phyloP scores from a whole-genome alignment of 2,113 vertebrate genomes.

The Tetrax tetrax region DNA sequence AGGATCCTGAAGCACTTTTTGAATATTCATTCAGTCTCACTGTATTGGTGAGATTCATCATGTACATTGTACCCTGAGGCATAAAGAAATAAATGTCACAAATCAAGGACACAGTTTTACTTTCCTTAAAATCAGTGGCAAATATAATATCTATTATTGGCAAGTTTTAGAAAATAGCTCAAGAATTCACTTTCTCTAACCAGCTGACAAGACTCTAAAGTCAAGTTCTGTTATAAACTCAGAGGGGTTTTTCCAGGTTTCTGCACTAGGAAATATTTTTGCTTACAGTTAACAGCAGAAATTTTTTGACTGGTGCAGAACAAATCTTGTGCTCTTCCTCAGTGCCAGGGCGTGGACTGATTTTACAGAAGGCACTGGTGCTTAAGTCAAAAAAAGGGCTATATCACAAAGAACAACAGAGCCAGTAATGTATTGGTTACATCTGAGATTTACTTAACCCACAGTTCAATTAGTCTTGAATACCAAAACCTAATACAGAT shows the following conservation, averaged over 20 bases:
- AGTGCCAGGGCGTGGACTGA: not conserved
- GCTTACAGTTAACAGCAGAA: not conserved
- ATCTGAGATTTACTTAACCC: not conserved
- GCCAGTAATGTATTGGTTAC: not conserved
- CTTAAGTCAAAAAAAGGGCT: not conserved
- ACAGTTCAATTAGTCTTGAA: not conserved
- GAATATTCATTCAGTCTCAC: not conserved
- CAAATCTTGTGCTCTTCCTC: not conserved
- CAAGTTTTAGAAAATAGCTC: not conserved
- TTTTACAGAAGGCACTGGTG: not conserved
- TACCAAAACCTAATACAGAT: not conserved
- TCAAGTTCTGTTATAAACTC: not conserved
- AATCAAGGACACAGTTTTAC: not conserved
- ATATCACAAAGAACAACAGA: not conserved
- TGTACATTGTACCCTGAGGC: not conserved
- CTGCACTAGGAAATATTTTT: not conserved
- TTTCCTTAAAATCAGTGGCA: not conserved
- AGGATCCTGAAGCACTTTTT: not conserved
- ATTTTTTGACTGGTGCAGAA: not conserved
- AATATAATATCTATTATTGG: not conserved
- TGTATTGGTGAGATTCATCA: not conserved
- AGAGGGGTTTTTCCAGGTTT: not conserved
- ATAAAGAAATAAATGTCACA: not conserved
- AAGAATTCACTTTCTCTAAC: not conserved
- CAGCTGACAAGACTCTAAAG: not conserved